Evolutionary conservation across 1,140 invertebrate species (phyloP).

Genomic region (Oscheius sp.): DNA sequence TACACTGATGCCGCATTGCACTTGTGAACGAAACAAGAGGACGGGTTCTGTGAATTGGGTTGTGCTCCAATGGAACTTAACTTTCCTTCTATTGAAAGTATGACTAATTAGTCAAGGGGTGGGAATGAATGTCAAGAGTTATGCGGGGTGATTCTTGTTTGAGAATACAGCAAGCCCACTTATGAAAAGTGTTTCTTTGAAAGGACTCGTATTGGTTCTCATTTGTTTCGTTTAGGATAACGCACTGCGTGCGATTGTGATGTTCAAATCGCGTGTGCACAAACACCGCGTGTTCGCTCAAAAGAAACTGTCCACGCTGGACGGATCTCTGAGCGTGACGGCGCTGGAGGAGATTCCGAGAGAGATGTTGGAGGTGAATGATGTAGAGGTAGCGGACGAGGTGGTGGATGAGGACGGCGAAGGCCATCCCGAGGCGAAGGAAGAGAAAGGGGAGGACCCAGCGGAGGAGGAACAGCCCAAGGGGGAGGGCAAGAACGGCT

Average conservation of each 20-base stretch:
- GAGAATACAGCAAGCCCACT: too few relatives aligned
- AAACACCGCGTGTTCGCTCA: conserved; percentile 11
- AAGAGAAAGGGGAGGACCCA: not conserved
- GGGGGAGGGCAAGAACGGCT: too few relatives aligned
- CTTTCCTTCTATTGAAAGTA: too few relatives aligned
- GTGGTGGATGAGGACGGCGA: conserved; percentile 4
- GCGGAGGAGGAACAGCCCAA: conserved; percentile 13
- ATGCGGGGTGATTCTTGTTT: too few relatives aligned
- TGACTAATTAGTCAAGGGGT: too few relatives aligned
- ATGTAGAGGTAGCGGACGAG: conserved; percentile 8
- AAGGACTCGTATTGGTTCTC: not conserved
- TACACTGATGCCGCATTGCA: too few relatives aligned
- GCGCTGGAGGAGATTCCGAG: conserved; percentile 1
- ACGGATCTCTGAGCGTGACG: not conserved
- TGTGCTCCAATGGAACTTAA: too few relatives aligned
- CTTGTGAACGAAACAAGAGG: too few relatives aligned
- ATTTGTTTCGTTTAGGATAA: not conserved
- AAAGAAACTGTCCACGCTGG: not conserved
- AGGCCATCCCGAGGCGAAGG: not conserved
- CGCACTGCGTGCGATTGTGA: not conserved
- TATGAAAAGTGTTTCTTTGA: too few relatives aligned
- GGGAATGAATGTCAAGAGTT: too few relatives aligned
- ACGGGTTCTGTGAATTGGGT: too few relatives aligned
- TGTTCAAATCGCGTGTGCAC: conserved; percentile 18
- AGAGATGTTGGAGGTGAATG: not conserved